Conservation (phyloP, 2,113 vertebrate genomes). For the Maccullochella peelii region DNA sequence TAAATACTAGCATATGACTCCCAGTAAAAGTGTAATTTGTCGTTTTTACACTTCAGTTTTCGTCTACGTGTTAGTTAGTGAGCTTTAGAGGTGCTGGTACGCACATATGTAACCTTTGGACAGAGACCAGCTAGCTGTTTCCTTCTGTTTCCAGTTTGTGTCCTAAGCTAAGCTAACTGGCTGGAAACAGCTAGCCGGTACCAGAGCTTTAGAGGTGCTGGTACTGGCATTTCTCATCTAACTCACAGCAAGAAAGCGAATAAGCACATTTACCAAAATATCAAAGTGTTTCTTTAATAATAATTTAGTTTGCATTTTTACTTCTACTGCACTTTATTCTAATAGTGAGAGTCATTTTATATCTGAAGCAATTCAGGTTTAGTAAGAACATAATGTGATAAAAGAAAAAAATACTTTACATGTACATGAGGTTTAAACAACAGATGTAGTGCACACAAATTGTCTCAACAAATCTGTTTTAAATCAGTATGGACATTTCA, state of each 20-base stretch:
- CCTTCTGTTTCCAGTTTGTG: background rate
- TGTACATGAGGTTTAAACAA: too few species aligned
- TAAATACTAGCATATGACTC: too few species aligned
- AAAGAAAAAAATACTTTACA: too few species aligned
- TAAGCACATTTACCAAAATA: background rate
- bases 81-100: too few species aligned
- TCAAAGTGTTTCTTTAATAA: background rate
- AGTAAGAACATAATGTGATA: background rate
- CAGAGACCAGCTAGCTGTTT: background rate
- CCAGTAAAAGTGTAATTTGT: too few species aligned
- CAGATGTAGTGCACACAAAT: background rate
- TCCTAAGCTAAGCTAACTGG: background rate
- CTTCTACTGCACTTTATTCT: background rate
- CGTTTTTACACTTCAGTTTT: too few species aligned
- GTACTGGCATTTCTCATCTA: too few species aligned
- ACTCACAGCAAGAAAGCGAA: background rate
- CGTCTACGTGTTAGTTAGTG: too few species aligned
- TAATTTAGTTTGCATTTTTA: background rate
- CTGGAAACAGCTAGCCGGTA: background rate
- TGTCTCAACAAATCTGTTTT: constrained; percentile 2
- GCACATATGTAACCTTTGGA: too few species aligned
- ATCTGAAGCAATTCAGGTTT: background rate
- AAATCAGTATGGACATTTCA: background rate
- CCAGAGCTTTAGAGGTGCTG: too few species aligned
- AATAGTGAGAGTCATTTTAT: background rate